These are phyloP conservation scores for Syritta pipiens DNA, from an alignment of 2,888 invertebrate species.

Conservation along the genomic window DNA sequence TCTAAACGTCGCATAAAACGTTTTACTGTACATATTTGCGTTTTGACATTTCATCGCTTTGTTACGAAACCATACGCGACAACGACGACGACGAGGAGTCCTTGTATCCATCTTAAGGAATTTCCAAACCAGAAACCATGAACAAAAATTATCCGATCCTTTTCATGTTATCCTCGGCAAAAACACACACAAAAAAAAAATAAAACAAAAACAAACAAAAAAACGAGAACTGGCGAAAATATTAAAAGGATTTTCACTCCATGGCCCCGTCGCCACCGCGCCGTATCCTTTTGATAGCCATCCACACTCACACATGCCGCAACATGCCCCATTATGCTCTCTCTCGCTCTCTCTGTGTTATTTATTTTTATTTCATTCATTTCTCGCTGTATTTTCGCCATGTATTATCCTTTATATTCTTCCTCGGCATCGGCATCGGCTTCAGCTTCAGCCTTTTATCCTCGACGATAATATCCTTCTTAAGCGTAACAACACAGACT, in stretches of 20 bases:
- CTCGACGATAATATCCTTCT: conserved; percentile 42
- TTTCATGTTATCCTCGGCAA: conserved; percentile 25
- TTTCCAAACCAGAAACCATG: conserved; percentile 53
- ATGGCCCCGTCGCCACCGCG: too few species aligned
- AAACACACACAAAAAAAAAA: conserved; percentile 19
- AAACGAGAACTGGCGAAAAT: conserved; percentile 40
- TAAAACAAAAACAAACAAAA: conserved; percentile 8
- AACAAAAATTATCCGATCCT: conserved; percentile 46
- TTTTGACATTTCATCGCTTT: conserved; percentile 44
- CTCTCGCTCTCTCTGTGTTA: conserved; percentile 23
- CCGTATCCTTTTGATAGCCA: conserved; percentile 53
- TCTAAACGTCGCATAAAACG: conserved; percentile 25
- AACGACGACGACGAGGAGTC: conserved; percentile 18
- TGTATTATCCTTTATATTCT: conserved; percentile 51
- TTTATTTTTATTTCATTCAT: conserved; percentile 66
- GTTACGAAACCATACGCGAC: conserved; percentile 36
- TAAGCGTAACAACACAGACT: conserved; percentile 18
- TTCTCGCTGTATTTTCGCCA: conserved; percentile 47
- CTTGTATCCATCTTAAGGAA: conserved; percentile 23
- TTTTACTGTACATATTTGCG: conserved; percentile 16
- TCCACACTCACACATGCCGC: conserved; percentile 30
- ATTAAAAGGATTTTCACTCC: conserved; percentile 62
- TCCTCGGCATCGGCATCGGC: conserved; percentile 17
- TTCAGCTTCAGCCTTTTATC: conserved; percentile 35
- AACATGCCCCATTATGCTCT: conserved; percentile 13